phyloP scores from a whole-genome alignment of 2,797 vertebrate species.

The Carapus acus region DNA sequence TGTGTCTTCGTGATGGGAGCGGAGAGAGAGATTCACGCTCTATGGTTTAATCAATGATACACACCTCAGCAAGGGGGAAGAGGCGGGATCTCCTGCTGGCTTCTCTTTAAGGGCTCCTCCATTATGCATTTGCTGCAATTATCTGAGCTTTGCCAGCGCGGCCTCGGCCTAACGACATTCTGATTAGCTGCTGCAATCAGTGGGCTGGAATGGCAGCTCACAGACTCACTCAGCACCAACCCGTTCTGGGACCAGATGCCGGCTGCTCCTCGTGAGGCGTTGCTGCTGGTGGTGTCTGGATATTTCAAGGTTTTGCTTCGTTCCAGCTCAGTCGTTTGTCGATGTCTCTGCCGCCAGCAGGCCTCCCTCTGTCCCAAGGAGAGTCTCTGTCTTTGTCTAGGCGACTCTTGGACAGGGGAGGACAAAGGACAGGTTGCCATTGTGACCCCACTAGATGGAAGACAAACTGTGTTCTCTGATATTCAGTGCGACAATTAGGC shows the following conservation, averaged over 20 bases:
- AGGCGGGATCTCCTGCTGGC: conserved; percentile 17
- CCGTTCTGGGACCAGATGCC: not conserved
- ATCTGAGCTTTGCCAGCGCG: conserved; percentile 14
- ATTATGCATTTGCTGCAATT: conserved; percentile 24
- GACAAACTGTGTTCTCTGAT: no score
- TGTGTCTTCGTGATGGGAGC: conserved; percentile 1
- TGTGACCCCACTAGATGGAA: no score
- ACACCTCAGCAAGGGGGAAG: conserved; percentile 2
- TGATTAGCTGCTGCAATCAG: conserved; percentile 28
- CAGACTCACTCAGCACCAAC: not conserved
- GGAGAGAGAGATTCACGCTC: not conserved
- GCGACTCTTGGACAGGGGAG: no score
- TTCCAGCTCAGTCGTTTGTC: no score
- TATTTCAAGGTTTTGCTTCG: no score
- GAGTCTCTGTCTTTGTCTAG: no score
- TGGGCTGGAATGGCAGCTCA: conserved; percentile 9
- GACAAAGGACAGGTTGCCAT: no score
- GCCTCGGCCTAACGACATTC: conserved; percentile 1
- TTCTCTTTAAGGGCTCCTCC: conserved; percentile 18
- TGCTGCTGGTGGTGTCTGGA: no score
- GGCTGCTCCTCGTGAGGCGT: not conserved
- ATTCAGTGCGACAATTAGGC: no score
- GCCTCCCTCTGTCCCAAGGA: no score
- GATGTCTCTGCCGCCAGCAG: no score
- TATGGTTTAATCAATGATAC: conserved; percentile 14